Evolutionary conservation across 1,140 invertebrate genomes (phyloP), one percentile per base, ranked within the genome.

Genomic region (Pantala flavescens): DNA sequence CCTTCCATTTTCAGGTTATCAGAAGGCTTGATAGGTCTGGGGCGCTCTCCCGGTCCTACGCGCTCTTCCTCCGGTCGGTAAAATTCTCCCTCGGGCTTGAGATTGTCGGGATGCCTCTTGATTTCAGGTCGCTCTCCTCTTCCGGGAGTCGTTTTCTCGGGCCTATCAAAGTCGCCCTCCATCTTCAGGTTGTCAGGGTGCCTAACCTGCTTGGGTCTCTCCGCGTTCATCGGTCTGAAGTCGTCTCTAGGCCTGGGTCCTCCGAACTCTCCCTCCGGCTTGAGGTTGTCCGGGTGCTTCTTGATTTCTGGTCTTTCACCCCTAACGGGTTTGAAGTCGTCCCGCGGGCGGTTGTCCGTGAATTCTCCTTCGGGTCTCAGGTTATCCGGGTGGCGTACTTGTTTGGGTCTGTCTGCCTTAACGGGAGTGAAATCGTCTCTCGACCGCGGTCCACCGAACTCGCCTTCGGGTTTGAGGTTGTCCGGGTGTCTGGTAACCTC

Each of bases 401-500:
- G 72, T 49, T 85, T 83, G 0, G 85, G 86, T 72, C 84, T 81
- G 77, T 90, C 87, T 16, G 43, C 43, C 77, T 73, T 76, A 11
- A 11, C 10, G 10, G 43, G 43, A 49, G 49, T 74, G 55, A 36
- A 49, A 10, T 74, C 19, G 24, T 74, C 24, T 9, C 77, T 82
- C 82, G 73, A 74, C 77, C 23, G 82, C 79, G 80, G 81, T 7
- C 80, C 78, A 74, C 82, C 82, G 77, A 85, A 86, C 12, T 84
- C 83, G 43, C 88, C 88, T 81, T 88, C 87, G 14, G 85, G 84
- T 79, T 83, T 86, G 0, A 88, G 78, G 79, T 88, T 87, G 80
- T 88, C 86, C 74, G 80, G 74, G 76, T 80, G 84, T 70, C 79
- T 83, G 43, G 81, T 81, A 21, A 81, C 81, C 36, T 78, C 78